These are phyloP conservation scores for Coelogynopora nodosa DNA, from an alignment of 2,888 invertebrate genomes.

Conservation along the genomic window DNA sequence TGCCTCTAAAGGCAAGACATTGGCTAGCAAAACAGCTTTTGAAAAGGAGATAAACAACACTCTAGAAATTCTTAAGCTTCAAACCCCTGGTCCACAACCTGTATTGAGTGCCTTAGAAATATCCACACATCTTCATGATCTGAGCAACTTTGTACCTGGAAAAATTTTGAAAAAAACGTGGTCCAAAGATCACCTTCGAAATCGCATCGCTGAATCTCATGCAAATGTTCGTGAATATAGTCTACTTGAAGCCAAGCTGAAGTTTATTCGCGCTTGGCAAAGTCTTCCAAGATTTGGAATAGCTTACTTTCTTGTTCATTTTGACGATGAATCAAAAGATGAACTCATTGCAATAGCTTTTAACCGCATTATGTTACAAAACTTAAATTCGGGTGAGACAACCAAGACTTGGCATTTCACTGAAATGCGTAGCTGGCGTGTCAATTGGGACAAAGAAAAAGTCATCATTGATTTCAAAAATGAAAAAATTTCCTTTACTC, in stretches of 20 bases:
- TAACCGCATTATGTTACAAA: constrained; percentile 92
- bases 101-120: constrained; percentile 32
- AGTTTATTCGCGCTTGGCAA: constrained; percentile 96
- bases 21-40: constrained; percentile 73
- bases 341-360: constrained; percentile 88
- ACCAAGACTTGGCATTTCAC: constrained; percentile 81
- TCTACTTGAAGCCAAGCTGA: constrained; percentile 85
- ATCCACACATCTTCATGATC: neutral
- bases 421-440: constrained; percentile 91
- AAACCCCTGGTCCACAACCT: constrained; percentile 41
- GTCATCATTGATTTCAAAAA: constrained; percentile 79
- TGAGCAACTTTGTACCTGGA: constrained; percentile 30
- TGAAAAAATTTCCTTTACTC: constrained; percentile 75
- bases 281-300: constrained; percentile 91
- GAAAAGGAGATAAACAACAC: constrained; percentile 36
- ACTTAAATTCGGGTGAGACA: constrained; percentile 88
- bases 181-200: constrained; percentile 38
- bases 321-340: constrained; percentile 63
- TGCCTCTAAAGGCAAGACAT: constrained; percentile 88
- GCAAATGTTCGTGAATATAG: constrained; percentile 85
- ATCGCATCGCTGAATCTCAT: constrained; percentile 89
- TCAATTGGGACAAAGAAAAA: constrained; percentile 89
- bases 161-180: constrained; percentile 41
- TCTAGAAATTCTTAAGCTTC: constrained; percentile 38
- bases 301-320: constrained; percentile 85